Percentiles rank a stretch among this genome's conserved stretches.
These are phyloP conservation scores for Sebastes umbrosus DNA, from an alignment of 2,797 vertebrate species.

Conservation along the genomic window DNA sequence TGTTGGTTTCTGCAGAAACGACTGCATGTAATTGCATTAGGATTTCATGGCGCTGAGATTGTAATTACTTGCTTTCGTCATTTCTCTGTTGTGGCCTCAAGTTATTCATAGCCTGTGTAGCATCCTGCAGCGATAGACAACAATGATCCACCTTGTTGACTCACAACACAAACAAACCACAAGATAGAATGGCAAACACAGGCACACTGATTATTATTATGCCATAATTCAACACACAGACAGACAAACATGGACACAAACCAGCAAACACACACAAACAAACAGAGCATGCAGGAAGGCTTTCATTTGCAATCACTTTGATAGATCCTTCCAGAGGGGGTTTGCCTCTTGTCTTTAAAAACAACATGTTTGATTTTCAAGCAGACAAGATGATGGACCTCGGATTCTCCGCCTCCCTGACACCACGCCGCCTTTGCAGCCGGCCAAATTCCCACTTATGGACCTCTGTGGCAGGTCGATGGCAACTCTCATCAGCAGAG, in stretches of 20 bases:
- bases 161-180: background rate
- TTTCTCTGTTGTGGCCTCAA: slow-evolving; percentile 24
- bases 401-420: background rate
- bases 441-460: background rate
- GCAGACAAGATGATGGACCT: background rate
- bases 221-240: background rate
- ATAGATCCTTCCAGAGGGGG: slow-evolving; percentile 17
- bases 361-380: slow-evolving; percentile 21
- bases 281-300: background rate
- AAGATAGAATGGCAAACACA: background rate
- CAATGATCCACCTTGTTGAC: slow-evolving; percentile 6
- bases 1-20: slow-evolving; percentile 60
- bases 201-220: background rate
- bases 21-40: slow-evolving; percentile 56
- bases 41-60: slow-evolving; percentile 41
- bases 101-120: slow-evolving; percentile 26
- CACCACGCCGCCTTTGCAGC: background rate
- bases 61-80: slow-evolving; percentile 55
- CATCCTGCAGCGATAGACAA: slow-evolving; percentile 1
- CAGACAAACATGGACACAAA: background rate
- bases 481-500: slow-evolving; percentile 47
- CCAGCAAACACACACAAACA: background rate
- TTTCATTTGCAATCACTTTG: slow-evolving; percentile 6
- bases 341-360: slow-evolving; percentile 20
- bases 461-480: slow-evolving; percentile 31